Conservation (phyloP, 30 jellyfish, hydroid and myxozoan species). For the Rhopilema esculentum region DNA sequence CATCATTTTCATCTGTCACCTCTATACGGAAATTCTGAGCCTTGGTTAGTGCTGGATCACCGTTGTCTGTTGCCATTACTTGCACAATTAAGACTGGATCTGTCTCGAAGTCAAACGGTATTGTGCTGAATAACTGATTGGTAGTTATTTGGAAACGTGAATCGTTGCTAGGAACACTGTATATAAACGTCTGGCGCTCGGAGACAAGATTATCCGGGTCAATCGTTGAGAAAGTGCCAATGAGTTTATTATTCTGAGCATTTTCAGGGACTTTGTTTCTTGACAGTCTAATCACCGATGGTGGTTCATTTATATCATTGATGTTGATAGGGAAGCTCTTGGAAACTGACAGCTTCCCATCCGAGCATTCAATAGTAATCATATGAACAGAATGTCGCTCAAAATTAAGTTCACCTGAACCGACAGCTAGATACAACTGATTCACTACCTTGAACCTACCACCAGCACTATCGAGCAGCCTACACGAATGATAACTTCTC, state of each 20-base stretch:
- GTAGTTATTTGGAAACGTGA: slow-evolving; percentile 48
- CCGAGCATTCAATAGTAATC: slow-evolving; percentile 69
- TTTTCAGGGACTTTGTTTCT: slow-evolving; percentile 66
- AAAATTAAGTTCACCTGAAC: slow-evolving; percentile 57
- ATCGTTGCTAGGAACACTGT: slow-evolving; percentile 62
- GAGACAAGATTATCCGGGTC: slow-evolving; percentile 79
- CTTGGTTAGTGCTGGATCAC: slow-evolving; percentile 70
- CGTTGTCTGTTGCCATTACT: slow-evolving; percentile 75
- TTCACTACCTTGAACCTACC: slow-evolving; percentile 42
- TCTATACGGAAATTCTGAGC: slow-evolving; percentile 39
- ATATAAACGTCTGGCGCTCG: slow-evolving; percentile 61
- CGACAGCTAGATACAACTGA: slow-evolving; percentile 53
- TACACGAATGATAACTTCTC: slow-evolving; percentile 25
- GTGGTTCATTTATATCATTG: slow-evolving; percentile 89
- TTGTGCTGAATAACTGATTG: slow-evolving; percentile 6
- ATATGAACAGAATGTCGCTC: slow-evolving; percentile 36
- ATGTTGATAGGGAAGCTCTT: slow-evolving; percentile 51
- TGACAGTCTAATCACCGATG: slow-evolving; percentile 56
- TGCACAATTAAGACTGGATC: slow-evolving; percentile 30
- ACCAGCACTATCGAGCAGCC: slow-evolving; percentile 40
- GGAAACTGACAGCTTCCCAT: slow-evolving; percentile 44
- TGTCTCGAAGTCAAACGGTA: slow-evolving; percentile 57
- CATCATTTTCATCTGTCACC: slow-evolving; percentile 80
- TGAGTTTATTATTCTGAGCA: background rate
- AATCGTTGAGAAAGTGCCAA: slow-evolving; percentile 65